Evolutionary conservation across 2,113 vertebrate genomes (phyloP).

Genomic region (Anarrhichthys ocellatus): DNA sequence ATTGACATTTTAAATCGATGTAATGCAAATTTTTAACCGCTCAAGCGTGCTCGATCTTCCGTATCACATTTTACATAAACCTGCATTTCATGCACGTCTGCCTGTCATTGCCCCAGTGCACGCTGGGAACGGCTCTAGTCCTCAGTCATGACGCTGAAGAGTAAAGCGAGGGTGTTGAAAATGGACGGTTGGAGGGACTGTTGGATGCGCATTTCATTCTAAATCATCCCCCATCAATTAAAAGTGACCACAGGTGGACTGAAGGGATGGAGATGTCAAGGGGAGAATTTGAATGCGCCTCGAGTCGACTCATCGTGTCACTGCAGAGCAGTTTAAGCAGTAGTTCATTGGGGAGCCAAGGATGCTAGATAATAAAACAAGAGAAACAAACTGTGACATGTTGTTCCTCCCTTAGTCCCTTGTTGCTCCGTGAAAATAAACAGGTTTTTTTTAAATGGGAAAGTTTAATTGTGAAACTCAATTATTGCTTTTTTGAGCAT

Average conservation of each 20-base stretch:
- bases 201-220: constrained; percentile 36
- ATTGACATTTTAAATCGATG: constrained; percentile 18
- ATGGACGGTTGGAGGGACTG: constrained; percentile 12
- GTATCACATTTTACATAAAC: constrained; percentile 29
- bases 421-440: neutral
- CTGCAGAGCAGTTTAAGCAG: neutral
- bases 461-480: neutral
- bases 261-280: constrained; percentile 11
- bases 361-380: neutral
- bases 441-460: neutral
- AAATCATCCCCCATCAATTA: constrained; percentile 39
- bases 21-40: constrained; percentile 11
- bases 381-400: neutral
- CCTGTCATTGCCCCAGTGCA: constrained; percentile 7
- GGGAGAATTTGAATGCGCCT: constrained; percentile 31
- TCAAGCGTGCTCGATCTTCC: constrained; percentile 11
- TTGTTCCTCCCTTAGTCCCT: neutral
- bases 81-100: constrained; percentile 19
- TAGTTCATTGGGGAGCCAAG: neutral
- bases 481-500: neutral
- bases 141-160: neutral
- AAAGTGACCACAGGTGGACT: constrained; percentile 37
- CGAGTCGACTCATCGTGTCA: neutral
- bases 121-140: constrained; percentile 33
- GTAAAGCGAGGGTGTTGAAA: constrained; percentile 11